phyloP scores from a whole-genome alignment of 2,888 invertebrate genomes.

The Pristionchus maxplancki region DNA sequence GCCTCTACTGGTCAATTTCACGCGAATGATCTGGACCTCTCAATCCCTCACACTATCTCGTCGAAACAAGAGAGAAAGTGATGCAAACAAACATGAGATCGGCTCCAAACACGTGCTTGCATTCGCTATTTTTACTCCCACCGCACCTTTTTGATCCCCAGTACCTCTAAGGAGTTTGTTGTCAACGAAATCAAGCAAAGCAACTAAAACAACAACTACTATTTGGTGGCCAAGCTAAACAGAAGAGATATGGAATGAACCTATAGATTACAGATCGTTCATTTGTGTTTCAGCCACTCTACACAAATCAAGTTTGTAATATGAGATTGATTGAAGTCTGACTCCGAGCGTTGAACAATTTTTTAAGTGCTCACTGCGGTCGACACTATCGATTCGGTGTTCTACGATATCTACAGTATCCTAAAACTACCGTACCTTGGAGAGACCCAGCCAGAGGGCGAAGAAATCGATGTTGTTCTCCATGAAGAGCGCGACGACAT shows the following conservation, averaged over 20 bases:
- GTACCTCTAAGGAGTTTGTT: neutral
- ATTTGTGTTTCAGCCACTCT: neutral
- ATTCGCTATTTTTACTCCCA: neutral
- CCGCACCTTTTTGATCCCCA: neutral
- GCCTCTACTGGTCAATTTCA: neutral
- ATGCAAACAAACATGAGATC: neutral
- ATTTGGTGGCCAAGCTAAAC: too few relatives aligned
- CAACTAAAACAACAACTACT: neutral
- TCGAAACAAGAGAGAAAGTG: neutral
- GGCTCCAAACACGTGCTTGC: neutral
- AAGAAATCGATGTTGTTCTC: slow-evolving; percentile 94
- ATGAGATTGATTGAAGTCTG: too few relatives aligned
- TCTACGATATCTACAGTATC: neutral
- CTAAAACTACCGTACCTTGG: neutral
- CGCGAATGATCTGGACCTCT: neutral
- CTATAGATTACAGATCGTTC: too few relatives aligned
- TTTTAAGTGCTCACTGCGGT: neutral
- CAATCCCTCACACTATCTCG: neutral
- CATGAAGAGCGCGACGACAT: slow-evolving; percentile 90
- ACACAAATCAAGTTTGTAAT: neutral
- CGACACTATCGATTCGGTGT: neutral
- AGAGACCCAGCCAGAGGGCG: slow-evolving; percentile 92
- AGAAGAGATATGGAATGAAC: too few relatives aligned
- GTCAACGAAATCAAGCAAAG: too few relatives aligned
- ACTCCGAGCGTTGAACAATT: too few relatives aligned